Conservation (phyloP, 2,888 invertebrate species). For the Hemithea aestivaria region DNA sequence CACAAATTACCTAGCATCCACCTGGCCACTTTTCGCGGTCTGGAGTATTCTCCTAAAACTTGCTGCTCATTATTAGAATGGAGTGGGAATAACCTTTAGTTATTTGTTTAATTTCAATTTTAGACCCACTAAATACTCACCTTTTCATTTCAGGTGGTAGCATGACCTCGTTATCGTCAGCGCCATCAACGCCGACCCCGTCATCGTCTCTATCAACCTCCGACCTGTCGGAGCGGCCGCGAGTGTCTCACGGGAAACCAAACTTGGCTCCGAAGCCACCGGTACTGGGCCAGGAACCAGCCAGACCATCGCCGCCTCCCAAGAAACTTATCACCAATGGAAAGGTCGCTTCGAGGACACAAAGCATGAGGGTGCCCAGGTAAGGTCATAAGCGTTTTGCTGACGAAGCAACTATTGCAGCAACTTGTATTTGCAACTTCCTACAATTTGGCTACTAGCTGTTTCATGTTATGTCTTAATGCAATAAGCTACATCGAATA, state of each 20-base stretch:
- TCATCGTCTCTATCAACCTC: slow-evolving; percentile 65
- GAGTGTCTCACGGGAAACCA: slow-evolving; percentile 86
- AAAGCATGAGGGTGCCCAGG: slow-evolving; percentile 91
- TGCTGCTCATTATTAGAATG: too few relatives aligned
- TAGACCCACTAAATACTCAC: too few relatives aligned
- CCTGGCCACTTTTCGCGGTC: too few relatives aligned
- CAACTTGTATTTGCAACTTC: too few relatives aligned
- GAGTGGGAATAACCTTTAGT: too few relatives aligned
- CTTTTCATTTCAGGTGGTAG: slow-evolving; percentile 56
- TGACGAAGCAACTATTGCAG: too few relatives aligned
- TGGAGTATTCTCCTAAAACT: too few relatives aligned
- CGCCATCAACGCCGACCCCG: slow-evolving; percentile 52
- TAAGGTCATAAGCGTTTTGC: slow-evolving; percentile 44
- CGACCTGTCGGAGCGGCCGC: slow-evolving; percentile 68
- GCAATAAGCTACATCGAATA: too few relatives aligned
- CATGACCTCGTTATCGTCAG: slow-evolving; percentile 63
- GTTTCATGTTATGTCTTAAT: too few relatives aligned
- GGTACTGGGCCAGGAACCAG: slow-evolving; percentile 69
- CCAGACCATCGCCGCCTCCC: slow-evolving; percentile 83
- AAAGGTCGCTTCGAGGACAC: slow-evolving; percentile 84
- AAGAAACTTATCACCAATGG: slow-evolving; percentile 81
- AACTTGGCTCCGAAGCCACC: slow-evolving; percentile 92
- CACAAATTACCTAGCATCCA: too few relatives aligned
- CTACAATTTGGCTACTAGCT: too few relatives aligned
- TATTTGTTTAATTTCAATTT: too few relatives aligned